Conservation (phyloP, 92 coral and sea anemone genomes). For the Parazoanthus atlanticus region DNA sequence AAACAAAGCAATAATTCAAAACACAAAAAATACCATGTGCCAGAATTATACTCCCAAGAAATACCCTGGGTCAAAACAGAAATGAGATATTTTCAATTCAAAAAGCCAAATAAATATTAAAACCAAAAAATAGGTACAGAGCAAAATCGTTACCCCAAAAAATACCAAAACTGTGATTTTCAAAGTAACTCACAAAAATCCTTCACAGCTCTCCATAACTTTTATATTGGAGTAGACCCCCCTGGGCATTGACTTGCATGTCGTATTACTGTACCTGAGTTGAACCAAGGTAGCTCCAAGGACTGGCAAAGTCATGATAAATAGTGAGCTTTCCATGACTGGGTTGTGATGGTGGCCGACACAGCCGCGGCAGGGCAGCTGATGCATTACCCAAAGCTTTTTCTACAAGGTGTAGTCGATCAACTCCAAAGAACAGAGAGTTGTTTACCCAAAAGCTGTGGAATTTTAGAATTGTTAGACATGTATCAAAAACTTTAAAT, state of each 20-base stretch:
- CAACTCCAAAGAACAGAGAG: slow-evolving; percentile 81
- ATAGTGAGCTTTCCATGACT: slow-evolving; percentile 77
- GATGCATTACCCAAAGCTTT: slow-evolving; percentile 72
- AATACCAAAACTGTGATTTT: too few species aligned
- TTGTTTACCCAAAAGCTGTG: slow-evolving; percentile 87
- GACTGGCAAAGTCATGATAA: slow-evolving; percentile 93
- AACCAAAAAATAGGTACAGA: too few species aligned
- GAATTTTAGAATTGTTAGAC: background rate
- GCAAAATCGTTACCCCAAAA: too few species aligned
- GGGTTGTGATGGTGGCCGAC: slow-evolving; percentile 67
- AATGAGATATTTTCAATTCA: background rate
- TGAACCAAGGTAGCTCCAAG: slow-evolving; percentile 96
- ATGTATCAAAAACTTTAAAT: background rate
- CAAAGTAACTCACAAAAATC: too few species aligned
- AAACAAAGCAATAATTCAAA: too few species aligned
- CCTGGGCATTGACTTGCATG: background rate
- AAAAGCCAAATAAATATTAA: too few species aligned
- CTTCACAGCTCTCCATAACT: background rate
- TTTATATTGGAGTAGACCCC: background rate
- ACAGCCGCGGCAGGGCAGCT: slow-evolving; percentile 67
- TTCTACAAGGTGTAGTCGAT: slow-evolving; percentile 88
- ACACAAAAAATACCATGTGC: too few species aligned
- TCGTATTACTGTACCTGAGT: slow-evolving; percentile 71
- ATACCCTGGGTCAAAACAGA: too few species aligned
- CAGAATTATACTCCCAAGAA: too few species aligned